These are phyloP conservation scores for Paramuricea clavata DNA, from an alignment of 92 coral and sea anemone genomes.

Conservation along the genomic window DNA sequence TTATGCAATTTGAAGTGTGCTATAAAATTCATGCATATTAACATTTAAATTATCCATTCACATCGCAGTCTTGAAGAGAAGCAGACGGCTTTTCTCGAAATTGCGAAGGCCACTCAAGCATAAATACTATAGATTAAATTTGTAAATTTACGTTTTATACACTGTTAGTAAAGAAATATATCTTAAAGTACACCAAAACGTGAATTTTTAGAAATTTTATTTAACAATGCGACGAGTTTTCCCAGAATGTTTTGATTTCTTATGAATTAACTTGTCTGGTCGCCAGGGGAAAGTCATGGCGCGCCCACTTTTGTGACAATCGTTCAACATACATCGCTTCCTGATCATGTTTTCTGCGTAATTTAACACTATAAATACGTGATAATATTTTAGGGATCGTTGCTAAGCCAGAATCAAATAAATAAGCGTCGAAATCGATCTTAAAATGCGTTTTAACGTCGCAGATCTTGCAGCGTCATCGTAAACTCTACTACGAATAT, in stretches of 20 bases:
- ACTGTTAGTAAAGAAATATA: background rate
- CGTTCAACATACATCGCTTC: background rate
- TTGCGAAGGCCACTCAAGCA: background rate
- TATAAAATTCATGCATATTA: slow-evolving; percentile 12
- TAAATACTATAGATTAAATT: background rate
- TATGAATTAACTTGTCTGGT: background rate
- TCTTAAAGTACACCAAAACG: background rate
- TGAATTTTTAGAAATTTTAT: background rate
- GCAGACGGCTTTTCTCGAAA: background rate
- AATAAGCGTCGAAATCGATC: background rate
- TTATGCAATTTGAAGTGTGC: background rate
- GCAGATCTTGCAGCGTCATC: slow-evolving; percentile 20
- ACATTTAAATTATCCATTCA: background rate
- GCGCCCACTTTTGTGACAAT: background rate
- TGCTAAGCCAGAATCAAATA: background rate
- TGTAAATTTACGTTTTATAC: slow-evolving; percentile 6
- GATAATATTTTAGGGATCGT: background rate
- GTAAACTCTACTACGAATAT: background rate
- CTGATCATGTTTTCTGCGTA: background rate
- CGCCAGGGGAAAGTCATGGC: slow-evolving; percentile 28
- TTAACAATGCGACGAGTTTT: background rate
- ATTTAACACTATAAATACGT: background rate
- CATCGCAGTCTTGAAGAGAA: background rate
- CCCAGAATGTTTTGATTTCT: slow-evolving; percentile 5
- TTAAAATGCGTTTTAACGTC: background rate